These are phyloP conservation scores for Artemia franciscana DNA, from an alignment of 1,140 invertebrate species.

Conservation along the genomic window DNA sequence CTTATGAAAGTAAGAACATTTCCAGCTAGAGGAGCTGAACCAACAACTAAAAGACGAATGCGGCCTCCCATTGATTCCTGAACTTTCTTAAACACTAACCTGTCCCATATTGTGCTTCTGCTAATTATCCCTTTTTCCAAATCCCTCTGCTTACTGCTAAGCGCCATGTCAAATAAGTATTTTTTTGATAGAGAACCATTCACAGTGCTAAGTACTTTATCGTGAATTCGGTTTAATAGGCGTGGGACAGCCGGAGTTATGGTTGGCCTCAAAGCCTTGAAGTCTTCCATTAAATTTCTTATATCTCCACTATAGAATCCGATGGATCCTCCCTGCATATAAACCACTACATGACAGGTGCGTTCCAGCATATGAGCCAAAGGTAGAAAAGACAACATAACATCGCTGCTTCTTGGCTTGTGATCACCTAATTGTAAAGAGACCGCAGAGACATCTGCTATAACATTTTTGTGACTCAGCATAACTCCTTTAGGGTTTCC, in stretches of 20 bases:
- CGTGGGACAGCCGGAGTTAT: constrained; percentile 83
- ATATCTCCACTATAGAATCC: constrained; percentile 90
- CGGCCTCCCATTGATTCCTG: constrained; percentile 73
- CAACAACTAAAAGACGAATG: constrained; percentile 74
- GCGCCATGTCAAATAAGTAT: constrained; percentile 53
- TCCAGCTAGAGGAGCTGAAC: constrained; percentile 74
- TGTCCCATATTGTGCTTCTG: constrained; percentile 71
- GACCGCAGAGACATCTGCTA: constrained; percentile 57
- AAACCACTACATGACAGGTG: constrained; percentile 44
- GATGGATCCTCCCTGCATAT: constrained; percentile 48
- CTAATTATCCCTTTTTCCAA: constrained; percentile 57
- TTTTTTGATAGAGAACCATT: constrained; percentile 50
- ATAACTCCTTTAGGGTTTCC: constrained; percentile 93
- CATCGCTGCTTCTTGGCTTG: constrained; percentile 41
- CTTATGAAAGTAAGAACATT: constrained; percentile 83
- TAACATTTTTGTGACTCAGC: constrained; percentile 78
- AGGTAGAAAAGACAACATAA: constrained; percentile 83
- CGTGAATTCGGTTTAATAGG: constrained; percentile 77
- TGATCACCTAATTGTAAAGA: constrained; percentile 53
- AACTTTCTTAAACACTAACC: constrained; percentile 69
- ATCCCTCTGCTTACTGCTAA: constrained; percentile 61
- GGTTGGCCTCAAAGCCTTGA: constrained; percentile 72
- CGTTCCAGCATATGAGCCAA: constrained; percentile 88
- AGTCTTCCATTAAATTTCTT: constrained; percentile 62
- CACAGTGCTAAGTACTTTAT: constrained; percentile 51